phyloP scores from a whole-genome alignment of 2,113 vertebrate species.

The Camarhynchus parvulus region DNA sequence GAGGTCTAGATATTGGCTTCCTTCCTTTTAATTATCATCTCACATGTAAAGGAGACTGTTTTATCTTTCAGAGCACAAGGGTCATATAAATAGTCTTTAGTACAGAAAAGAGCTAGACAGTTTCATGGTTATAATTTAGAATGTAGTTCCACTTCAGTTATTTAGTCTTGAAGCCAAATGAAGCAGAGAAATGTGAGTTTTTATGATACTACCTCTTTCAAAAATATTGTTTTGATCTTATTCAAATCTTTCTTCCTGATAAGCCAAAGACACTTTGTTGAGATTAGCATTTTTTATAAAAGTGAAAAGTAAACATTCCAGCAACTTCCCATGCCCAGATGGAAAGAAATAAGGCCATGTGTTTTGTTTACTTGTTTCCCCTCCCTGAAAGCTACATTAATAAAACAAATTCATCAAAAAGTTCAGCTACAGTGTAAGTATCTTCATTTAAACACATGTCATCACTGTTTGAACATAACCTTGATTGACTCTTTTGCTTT shows the following conservation, averaged over 20 bases:
- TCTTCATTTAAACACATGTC: background rate
- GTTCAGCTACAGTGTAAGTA: background rate
- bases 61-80: conserved; percentile 19
- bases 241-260: background rate
- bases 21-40: conserved; percentile 54
- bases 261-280: background rate
- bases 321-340: background rate
- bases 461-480: background rate
- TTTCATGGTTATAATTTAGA: conserved; percentile 55
- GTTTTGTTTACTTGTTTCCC: background rate
- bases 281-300: background rate
- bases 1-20: conserved; percentile 11
- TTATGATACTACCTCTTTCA: background rate
- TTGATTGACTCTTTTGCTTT: background rate
- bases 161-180: conserved; percentile 45
- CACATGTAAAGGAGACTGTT: conserved; percentile 20
- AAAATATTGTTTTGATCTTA: conserved; percentile 34
- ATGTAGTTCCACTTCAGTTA: conserved; percentile 26
- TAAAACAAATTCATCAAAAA: background rate
- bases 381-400: background rate
- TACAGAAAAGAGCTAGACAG: conserved; percentile 31
- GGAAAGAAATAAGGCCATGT: background rate
- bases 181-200: conserved; percentile 20
- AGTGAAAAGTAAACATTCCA: background rate
- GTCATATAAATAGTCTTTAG: conserved; percentile 56